Percentiles rank a stretch among this genome's conserved stretches.
Evolutionary conservation across 1,140 invertebrate genomes (phyloP).

Genomic region (Armadillidium nasatum): DNA sequence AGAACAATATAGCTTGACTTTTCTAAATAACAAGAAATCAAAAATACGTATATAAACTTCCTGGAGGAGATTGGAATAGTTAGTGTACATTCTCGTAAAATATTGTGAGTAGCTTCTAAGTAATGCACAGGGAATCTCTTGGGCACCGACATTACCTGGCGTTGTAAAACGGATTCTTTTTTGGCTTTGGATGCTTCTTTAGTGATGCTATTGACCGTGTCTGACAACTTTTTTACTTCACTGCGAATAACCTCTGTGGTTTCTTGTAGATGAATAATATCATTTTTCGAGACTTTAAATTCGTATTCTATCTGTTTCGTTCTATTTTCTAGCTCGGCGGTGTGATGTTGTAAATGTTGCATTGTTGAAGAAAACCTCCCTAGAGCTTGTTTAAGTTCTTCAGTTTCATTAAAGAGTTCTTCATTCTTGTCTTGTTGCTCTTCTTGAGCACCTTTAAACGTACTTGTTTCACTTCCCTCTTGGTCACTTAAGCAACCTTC

Average conservation of each 20-base stretch:
- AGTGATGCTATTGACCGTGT: not conserved
- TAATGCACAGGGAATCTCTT: too few species aligned
- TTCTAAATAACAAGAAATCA: too few species aligned
- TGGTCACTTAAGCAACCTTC: not conserved
- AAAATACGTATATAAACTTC: too few species aligned
- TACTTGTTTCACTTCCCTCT: not conserved
- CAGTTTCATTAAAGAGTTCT: not conserved
- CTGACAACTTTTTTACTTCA: not conserved
- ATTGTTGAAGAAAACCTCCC: not conserved
- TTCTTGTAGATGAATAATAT: not conserved
- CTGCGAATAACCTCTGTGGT: not conserved
- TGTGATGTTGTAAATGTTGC: not conserved
- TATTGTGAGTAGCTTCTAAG: too few species aligned
- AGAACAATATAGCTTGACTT: too few species aligned
- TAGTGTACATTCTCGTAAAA: too few species aligned
- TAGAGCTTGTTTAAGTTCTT: not conserved
- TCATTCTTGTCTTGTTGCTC: not conserved
- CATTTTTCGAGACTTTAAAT: not conserved
- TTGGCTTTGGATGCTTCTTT: not conserved
- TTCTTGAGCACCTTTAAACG: not conserved
- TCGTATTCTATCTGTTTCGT: not conserved
- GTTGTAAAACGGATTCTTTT: constrained; percentile 2
- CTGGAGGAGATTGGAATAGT: too few species aligned
- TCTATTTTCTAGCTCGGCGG: not conserved
- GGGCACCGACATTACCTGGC: not conserved